A percentile compares a stretch with the other conserved stretches of the same genome.
Evolutionary conservation across 2,797 vertebrate species (phyloP).

Genomic region (Simalia tracyae): DNA sequence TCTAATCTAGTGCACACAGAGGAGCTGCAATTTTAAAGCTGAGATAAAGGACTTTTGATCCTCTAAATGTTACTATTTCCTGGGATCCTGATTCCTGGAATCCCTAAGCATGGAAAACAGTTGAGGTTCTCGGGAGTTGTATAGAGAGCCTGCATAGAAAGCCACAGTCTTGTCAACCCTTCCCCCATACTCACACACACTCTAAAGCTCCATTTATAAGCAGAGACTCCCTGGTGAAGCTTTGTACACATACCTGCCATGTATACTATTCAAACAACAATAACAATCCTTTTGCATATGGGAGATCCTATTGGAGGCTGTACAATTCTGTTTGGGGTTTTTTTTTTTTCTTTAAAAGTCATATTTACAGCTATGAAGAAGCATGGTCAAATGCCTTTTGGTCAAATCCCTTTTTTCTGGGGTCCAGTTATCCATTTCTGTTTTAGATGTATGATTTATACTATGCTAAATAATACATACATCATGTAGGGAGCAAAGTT

Average conservation of each 20-base stretch:
- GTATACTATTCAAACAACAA: neutral
- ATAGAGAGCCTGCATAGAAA: neutral
- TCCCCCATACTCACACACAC: neutral
- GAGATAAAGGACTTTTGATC: neutral
- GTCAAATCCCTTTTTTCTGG: neutral
- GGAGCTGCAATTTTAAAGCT: neutral
- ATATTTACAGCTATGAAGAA: neutral
- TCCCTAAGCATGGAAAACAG: neutral
- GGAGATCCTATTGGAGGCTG: neutral
- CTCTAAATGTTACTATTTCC: neutral
- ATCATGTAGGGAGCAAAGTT: neutral
- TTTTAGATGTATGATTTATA: neutral
- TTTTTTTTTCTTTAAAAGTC: neutral
- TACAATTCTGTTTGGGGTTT: too few species aligned
- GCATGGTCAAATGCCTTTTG: neutral
- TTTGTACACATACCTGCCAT: neutral
- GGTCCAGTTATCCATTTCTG: neutral
- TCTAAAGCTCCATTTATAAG: neutral
- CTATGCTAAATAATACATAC: neutral
- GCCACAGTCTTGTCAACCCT: neutral
- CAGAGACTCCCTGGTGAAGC: neutral
- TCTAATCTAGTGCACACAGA: neutral
- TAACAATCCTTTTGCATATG: neutral
- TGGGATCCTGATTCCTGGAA: neutral
- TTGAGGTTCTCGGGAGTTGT: neutral